phyloP scores from a whole-genome alignment of 2,797 vertebrate genomes.

The Kryptopterus vitreolus region DNA sequence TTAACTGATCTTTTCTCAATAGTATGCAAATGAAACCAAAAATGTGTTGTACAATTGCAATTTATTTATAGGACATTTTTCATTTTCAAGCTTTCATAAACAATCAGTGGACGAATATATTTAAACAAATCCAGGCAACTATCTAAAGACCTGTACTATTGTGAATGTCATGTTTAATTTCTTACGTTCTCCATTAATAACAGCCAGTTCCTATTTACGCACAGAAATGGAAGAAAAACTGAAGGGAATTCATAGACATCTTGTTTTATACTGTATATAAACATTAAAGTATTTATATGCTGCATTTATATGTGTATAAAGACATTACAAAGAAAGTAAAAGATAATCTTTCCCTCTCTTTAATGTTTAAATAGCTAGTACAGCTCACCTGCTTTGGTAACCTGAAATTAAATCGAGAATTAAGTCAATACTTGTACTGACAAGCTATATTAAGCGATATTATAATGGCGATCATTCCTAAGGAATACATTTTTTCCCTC shows the following conservation, averaged over 20 bases:
- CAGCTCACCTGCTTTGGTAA: not conserved
- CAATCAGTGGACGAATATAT: no score
- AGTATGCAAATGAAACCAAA: not conserved
- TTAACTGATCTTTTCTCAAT: not conserved
- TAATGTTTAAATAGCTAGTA: not conserved
- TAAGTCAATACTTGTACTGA: not conserved
- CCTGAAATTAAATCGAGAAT: not conserved
- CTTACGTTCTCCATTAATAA: not conserved
- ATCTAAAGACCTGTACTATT: not conserved
- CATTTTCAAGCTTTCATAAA: no score
- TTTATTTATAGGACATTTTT: no score
- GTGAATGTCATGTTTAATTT: not conserved
- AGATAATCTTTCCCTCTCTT: not conserved
- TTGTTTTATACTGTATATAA: no score
- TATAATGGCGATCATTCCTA: no score
- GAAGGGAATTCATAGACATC: not conserved
- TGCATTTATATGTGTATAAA: not conserved
- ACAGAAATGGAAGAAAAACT: not conserved
- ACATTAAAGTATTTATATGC: no score
- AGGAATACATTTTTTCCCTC: no score
- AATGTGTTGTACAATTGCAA: no score
- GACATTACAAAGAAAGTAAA: not conserved
- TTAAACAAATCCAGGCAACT: not conserved
- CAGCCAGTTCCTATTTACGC: no score
- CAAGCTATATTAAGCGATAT: no score